Evolutionary conservation across 1,140 invertebrate genomes (phyloP).

Genomic region (Phymastichus coffea): DNA sequence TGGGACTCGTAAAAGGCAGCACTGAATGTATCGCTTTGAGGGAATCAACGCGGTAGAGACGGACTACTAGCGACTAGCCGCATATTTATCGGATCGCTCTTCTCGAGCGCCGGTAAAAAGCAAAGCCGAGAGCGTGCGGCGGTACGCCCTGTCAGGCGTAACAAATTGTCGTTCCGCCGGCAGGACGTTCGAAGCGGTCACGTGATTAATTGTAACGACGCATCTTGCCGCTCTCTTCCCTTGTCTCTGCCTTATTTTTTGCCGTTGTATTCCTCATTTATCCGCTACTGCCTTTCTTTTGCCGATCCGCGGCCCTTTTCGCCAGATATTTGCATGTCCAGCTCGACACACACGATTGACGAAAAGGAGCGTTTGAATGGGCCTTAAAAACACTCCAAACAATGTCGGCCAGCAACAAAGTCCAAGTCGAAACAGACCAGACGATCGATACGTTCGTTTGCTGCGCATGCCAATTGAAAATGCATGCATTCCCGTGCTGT

Average conservation of each 20-base stretch:
- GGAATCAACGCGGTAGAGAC: no score
- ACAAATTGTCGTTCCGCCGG: constrained; percentile 54
- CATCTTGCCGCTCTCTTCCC: constrained; percentile 30
- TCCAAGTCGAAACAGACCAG: constrained; percentile 18
- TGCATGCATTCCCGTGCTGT: no score
- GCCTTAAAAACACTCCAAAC: constrained; percentile 31
- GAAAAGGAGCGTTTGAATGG: constrained; percentile 26
- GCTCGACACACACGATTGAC: constrained; percentile 36
- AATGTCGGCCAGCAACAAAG: constrained; percentile 27
- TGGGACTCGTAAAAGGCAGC: no score
- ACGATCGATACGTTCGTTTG: constrained; percentile 38
- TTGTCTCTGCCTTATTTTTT: constrained; percentile 3
- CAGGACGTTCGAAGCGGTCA: constrained; percentile 39
- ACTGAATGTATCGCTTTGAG: no score
- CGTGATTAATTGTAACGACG: constrained; percentile 54
- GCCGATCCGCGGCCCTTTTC: constrained; percentile 10
- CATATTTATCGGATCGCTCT: constrained; percentile 40
- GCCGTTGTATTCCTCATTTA: background rate
- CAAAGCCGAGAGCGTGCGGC: constrained; percentile 29
- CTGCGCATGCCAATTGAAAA: no score
- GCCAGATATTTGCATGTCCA: constrained; percentile 53
- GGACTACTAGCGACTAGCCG: no score
- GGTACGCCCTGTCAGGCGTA: constrained; percentile 46
- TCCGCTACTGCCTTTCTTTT: constrained; percentile 1
- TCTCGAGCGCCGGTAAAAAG: constrained; percentile 27